Percentiles rank a stretch among this genome's conserved stretches.
Conservation (phyloP, 2,113 vertebrate genomes). For the Otis tarda region DNA sequence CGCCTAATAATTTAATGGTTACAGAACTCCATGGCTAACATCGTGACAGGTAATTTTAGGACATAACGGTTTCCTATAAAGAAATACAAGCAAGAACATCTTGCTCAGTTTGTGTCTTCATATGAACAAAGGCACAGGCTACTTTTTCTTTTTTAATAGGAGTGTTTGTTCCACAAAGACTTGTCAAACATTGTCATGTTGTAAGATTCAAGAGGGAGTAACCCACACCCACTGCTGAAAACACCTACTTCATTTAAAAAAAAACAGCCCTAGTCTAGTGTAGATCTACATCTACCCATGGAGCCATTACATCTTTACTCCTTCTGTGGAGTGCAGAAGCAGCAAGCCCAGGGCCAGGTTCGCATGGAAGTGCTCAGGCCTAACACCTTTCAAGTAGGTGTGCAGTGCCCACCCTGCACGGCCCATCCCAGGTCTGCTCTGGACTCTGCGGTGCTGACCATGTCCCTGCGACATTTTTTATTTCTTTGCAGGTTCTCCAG, state of each 20-base stretch:
- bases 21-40: background rate
- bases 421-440: background rate
- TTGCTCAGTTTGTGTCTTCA: background rate
- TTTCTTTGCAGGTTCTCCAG: background rate
- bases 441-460: background rate
- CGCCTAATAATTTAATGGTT: background rate
- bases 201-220: background rate
- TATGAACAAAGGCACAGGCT: background rate
- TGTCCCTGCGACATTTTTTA: background rate
- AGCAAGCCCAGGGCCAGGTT: background rate
- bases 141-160: background rate
- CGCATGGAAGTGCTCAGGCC: background rate
- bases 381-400: background rate
- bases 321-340: background rate
- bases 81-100: background rate
- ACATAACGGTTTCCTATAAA: background rate
- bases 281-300: background rate
- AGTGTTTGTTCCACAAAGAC: background rate
- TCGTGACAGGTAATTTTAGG: background rate
- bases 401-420: accelerated
- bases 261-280: background rate
- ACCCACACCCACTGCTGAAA: background rate
- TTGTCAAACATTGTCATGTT: background rate
- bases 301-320: background rate
- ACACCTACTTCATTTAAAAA: background rate